Evolutionary conservation across 1,140 invertebrate species (phyloP).

Genomic region (Ostrea denselamellosa): DNA sequence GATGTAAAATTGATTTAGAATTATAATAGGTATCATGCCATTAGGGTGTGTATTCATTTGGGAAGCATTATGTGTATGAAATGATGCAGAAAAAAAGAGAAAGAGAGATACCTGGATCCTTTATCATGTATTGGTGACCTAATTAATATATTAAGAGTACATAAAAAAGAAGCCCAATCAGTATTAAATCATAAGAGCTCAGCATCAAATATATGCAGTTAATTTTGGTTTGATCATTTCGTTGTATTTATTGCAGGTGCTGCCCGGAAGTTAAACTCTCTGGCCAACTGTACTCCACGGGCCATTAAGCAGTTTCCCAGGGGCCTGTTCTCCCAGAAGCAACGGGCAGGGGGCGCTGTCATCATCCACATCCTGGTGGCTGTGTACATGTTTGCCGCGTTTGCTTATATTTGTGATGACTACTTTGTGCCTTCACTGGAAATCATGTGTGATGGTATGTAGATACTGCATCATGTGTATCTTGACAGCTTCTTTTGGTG

Average conservation of each 20-base stretch:
- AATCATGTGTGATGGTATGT: slow-evolving; percentile 75
- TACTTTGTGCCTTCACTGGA: slow-evolving; percentile 78
- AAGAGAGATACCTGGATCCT: neutral
- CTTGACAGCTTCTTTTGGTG: too few species aligned
- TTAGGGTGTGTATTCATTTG: too few species aligned
- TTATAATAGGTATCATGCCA: too few species aligned
- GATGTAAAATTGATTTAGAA: too few species aligned
- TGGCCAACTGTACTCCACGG: slow-evolving; percentile 79
- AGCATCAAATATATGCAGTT: neutral
- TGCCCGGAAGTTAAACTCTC: slow-evolving; percentile 64
- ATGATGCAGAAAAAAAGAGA: neutral
- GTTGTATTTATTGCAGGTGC: slow-evolving; percentile 54
- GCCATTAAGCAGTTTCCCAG: slow-evolving; percentile 77
- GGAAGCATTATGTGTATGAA: neutral
- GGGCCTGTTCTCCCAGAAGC: slow-evolving; percentile 73
- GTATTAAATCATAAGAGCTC: too few species aligned
- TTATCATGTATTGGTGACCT: neutral
- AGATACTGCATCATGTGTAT: too few species aligned
- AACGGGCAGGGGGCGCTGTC: slow-evolving; percentile 73
- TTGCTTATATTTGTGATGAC: slow-evolving; percentile 77
- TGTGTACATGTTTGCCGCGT: slow-evolving; percentile 74
- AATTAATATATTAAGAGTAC: too few species aligned
- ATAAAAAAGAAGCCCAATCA: too few species aligned
- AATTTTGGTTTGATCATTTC: neutral
- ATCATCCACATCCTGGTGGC: slow-evolving; percentile 69